These are phyloP conservation scores for Brachionus angularis DNA, from an alignment of 1,140 invertebrate species.

Conservation along the genomic window DNA sequence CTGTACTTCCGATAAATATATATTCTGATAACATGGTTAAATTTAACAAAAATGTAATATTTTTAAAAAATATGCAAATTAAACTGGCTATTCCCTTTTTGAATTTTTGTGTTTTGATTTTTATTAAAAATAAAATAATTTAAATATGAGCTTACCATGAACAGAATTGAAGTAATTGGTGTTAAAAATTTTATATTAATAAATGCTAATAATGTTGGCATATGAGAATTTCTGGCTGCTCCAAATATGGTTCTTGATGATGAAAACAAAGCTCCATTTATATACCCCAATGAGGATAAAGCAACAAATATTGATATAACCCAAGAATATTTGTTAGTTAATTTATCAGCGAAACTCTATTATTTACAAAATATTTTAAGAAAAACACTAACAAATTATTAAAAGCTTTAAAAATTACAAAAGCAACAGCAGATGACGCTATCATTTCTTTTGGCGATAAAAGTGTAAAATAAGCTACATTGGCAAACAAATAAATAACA, in stretches of 20 bases:
- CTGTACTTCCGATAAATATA: constrained; percentile 56
- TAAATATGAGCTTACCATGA: constrained; percentile 17
- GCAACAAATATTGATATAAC: constrained; percentile 93
- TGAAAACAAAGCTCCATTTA: constrained; percentile 94
- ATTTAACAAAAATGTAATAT: constrained; percentile 29
- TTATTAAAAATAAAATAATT: not conserved
- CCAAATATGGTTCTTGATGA: constrained; percentile 65
- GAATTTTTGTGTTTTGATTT: not conserved
- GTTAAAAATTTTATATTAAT: constrained; percentile 44
- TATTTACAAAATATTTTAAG: too few relatives aligned
- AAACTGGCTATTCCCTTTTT: constrained; percentile 29
- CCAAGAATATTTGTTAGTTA: constrained; percentile 90
- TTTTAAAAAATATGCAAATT: constrained; percentile 19
- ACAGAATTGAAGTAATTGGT: constrained; percentile 39
- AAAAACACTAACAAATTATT: not conserved
- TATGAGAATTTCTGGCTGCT: constrained; percentile 41
- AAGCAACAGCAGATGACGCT: constrained; percentile 59
- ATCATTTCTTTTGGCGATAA: constrained; percentile 65
- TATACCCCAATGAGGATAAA: constrained; percentile 93
- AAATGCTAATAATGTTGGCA: constrained; percentile 25
- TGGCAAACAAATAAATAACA: constrained; percentile 63
- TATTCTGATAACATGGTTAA: constrained; percentile 48
- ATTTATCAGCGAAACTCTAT: constrained; percentile 77
- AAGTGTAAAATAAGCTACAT: constrained; percentile 43
- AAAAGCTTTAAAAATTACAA: constrained; percentile 59